Conservation (phyloP, 2,888 invertebrate species). For the Gonocerus acuteangulatus region DNA sequence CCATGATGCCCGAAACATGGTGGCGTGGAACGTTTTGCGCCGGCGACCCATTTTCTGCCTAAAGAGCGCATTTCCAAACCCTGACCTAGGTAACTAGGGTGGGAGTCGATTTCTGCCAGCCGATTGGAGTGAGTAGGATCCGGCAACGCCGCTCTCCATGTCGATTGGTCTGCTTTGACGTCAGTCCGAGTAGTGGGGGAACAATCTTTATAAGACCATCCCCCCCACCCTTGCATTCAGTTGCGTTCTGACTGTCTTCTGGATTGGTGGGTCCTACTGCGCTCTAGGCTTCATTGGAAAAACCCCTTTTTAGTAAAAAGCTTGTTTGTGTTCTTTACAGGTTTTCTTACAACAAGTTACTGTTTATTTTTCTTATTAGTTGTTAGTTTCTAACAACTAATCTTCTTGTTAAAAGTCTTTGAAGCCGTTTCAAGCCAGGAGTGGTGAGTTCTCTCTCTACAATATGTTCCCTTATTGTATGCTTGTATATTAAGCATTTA, state of each 20-base stretch:
- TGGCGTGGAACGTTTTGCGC: too few species aligned
- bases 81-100: background rate
- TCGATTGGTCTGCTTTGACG: background rate
- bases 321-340: too few species aligned
- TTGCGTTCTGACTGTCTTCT: background rate
- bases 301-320: too few species aligned
- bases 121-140: background rate
- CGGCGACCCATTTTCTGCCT: too few species aligned
- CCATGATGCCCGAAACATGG: too few species aligned
- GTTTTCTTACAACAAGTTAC: too few species aligned
- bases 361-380: background rate
- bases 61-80: too few species aligned
- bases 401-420: background rate
- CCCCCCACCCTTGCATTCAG: background rate
- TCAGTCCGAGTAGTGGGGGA: background rate
- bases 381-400: background rate
- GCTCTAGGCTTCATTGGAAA: too few species aligned
- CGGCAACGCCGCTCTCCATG: background rate
- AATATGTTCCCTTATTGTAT: too few species aligned
- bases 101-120: background rate
- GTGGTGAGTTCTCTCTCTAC: background rate
- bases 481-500: too few species aligned
- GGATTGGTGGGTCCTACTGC: background rate
- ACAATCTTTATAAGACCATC: background rate
- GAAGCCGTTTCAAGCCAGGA: constrained; percentile 4